phyloP scores from a whole-genome alignment of 2,888 invertebrate genomes.

The Coenonympha glycerion region DNA sequence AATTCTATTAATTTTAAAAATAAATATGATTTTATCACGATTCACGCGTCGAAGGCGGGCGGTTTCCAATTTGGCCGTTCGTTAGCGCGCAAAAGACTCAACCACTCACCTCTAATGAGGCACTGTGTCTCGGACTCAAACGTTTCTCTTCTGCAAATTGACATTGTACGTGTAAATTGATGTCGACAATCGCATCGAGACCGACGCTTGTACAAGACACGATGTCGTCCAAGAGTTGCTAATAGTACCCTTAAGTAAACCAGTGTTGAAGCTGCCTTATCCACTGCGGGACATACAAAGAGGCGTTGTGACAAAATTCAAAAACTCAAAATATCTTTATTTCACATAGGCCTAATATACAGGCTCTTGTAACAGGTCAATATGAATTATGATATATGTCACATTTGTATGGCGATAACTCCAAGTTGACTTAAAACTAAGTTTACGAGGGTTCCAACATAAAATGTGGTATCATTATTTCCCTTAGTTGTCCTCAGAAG shows the following conservation, averaged over 20 bases:
- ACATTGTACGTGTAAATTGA: constrained; percentile 68
- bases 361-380: too few species aligned
- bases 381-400: too few species aligned
- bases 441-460: too few species aligned
- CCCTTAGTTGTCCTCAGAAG: too few species aligned
- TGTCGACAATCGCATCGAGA: constrained; percentile 50
- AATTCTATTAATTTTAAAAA: constrained; percentile 43
- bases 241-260: neutral
- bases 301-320: too few species aligned
- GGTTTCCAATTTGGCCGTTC: constrained; percentile 69
- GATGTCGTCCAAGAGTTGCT: constrained; percentile 21
- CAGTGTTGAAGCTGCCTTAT: neutral
- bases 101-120: constrained; percentile 71
- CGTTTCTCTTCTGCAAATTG: constrained; percentile 63
- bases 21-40: constrained; percentile 50
- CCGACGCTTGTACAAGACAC: constrained; percentile 37
- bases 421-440: too few species aligned
- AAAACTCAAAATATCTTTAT: too few species aligned
- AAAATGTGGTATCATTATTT: too few species aligned
- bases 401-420: too few species aligned
- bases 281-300: neutral
- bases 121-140: constrained; percentile 55
- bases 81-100: constrained; percentile 73
- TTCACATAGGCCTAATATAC: too few species aligned
- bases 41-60: constrained; percentile 58